Evolutionary conservation across 2,797 vertebrate species (phyloP), one percentile per base, ranked within the genome.

Genomic region (Atherinosoma microstoma): DNA sequence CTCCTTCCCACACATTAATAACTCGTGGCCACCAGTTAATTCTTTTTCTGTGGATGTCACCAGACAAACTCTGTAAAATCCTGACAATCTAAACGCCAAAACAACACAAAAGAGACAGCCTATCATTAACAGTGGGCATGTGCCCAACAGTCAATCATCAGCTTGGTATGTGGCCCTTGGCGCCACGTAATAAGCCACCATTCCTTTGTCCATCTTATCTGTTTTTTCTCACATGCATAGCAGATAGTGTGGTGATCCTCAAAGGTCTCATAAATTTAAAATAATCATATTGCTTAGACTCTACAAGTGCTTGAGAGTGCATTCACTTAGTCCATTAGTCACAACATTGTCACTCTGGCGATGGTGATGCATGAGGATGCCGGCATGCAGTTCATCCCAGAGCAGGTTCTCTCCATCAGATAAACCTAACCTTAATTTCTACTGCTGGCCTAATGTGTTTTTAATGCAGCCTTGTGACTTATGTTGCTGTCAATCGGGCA

Each of bases 401-500:
- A 82, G 78, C 88, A 89, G 86, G 84, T 89, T 83, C 78, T 85
- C 83, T 85, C 80, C 71, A 76, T 93, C 92, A 92, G 92, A 94
- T 92, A 92, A 91, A 86, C 58, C 40, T 73, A 82, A 77, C 84
- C 87, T 89, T 94, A 94, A 94, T 94, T 94, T 91, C 89, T 94
- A 93, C 90, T 79, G 80, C 83, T 87, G 89, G 89, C 86, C 90
- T 94, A 94, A 95, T 95, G 93, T 91, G 93, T 93, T 95, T 95
- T 94, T 94, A 95, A 94, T 94, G 92, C 93, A 92, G 91, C 91
- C 54, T 13, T 66, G 81, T 94, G 93, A 95, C 92, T 94, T 94
- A 95, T 95, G 93, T 88, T 91, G 87, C 93, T 94, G 93, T 94
- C 93, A 94, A 84, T 67, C 24, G 47, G 11, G 18, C 29, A 78